Evolutionary conservation across 2,797 vertebrate genomes (phyloP), one percentile per base, ranked within the genome.

Genomic region (Hoplostethus atlanticus): DNA sequence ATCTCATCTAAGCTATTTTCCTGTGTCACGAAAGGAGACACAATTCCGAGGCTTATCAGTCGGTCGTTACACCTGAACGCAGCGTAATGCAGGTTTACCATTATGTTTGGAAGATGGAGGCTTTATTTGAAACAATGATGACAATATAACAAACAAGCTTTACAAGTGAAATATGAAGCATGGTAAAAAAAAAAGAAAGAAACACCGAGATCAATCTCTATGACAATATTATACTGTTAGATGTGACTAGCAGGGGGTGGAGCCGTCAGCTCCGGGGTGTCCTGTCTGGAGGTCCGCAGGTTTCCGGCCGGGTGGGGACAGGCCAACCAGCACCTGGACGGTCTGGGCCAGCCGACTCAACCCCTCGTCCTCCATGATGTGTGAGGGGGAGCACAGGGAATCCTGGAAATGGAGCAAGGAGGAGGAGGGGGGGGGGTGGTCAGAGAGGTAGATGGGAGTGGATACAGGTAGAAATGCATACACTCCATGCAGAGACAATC

Each of bases 311-410:
- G 76, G 2, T 0, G 63, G 64, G 0, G 84, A 79, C 59, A 91
- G 70, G 15, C 95, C 92, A 36, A 95, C 80, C 78, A 97, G 81
- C 3, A 85, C 65, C 31, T 92, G 95, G 76, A 96, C 62, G 0
- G 92, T 94, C 62, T 91, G 93, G 63, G 94, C 93, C 57, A 96
- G 78, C 2, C 93, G 91, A 10, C 78, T 89, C 83, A 97, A 89
- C 4, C 95, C 94, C 73, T 96, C 95, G 0, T 96, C 96, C 77
- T 97, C 96, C 83, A 85, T 57, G 77, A 96, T 93, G 83, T 95
- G 95, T 68, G 95, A 94, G 17, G 95, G 79, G n/a, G 94, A 91
- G 83, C 96, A 96, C 80, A 97, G 73, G 30, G 87, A 85, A 11
- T 96, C 96, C 96, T 97, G 89, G 16, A 21, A 21, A 21, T 21